phyloP scores from a whole-genome alignment of 2,797 vertebrate species.

The Todus mexicanus region DNA sequence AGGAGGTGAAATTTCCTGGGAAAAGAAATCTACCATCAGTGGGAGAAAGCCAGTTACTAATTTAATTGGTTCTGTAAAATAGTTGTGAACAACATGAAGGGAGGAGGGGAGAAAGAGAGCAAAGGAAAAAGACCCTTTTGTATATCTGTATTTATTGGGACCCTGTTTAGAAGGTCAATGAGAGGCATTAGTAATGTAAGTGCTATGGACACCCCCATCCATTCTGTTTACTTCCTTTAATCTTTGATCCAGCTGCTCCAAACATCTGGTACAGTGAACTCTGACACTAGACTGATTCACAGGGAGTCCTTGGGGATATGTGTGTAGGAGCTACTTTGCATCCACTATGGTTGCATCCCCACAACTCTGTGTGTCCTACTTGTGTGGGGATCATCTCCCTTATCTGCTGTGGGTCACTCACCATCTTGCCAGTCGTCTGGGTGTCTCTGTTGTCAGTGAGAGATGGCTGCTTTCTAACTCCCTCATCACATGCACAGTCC shows the following conservation, averaged over 20 bases:
- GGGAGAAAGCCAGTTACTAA: neutral
- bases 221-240: conserved; percentile 37
- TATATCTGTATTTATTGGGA: neutral
- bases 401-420: neutral
- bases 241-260: conserved; percentile 52
- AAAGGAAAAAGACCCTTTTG: neutral
- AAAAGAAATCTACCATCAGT: neutral
- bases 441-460: neutral
- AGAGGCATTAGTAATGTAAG: neutral
- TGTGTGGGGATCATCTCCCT: neutral
- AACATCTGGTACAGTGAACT: conserved; percentile 56
- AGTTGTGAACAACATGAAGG: neutral
- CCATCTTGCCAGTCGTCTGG: neutral
- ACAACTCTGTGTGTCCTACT: neutral
- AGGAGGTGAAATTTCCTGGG: neutral
- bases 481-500: neutral
- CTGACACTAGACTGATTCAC: neutral
- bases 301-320: neutral
- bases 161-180: neutral
- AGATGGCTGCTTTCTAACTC: neutral
- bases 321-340: neutral
- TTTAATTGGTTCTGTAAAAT: neutral
- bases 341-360: neutral
- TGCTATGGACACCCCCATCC: neutral
- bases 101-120: neutral